Conservation (phyloP, 2,113 vertebrate genomes). For the Noctilio leporinus region DNA sequence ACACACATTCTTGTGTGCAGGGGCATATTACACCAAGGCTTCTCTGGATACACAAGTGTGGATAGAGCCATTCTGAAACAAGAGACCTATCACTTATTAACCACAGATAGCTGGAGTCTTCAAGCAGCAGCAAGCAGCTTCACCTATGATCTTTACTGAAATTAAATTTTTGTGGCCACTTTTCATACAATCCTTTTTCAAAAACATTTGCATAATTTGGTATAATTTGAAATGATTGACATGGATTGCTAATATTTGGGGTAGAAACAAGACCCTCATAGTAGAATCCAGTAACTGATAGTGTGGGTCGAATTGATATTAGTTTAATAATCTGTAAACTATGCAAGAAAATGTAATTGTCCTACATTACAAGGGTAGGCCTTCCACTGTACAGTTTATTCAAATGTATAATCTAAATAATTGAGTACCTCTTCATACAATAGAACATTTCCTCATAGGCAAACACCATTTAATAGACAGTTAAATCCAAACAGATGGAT, state of each 20-base stretch:
- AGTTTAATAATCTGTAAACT: constrained; percentile 85
- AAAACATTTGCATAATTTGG: constrained; percentile 73
- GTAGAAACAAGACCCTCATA: constrained; percentile 64
- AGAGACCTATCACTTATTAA: not conserved
- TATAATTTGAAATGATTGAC: constrained; percentile 75
- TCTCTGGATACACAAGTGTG: not conserved
- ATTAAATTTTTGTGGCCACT: constrained; percentile 66
- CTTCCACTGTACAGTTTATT: constrained; percentile 80
- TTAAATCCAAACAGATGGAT: constrained; percentile 83
- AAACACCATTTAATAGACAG: constrained; percentile 82
- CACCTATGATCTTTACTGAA: constrained; percentile 66
- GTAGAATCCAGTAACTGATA: constrained; percentile 73
- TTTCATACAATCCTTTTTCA: constrained; percentile 66
- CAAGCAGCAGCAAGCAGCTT: constrained; percentile 43
- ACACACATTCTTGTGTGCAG: not conserved
- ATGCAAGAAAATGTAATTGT: constrained; percentile 83
- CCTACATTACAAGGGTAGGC: constrained; percentile 81
- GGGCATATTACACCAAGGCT: not conserved
- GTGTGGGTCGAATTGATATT: constrained; percentile 80
- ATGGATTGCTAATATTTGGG: constrained; percentile 65
- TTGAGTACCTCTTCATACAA: constrained; percentile 83
- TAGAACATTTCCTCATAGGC: constrained; percentile 79
- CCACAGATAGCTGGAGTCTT: not conserved
- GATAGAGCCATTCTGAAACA: not conserved
- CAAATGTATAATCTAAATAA: constrained; percentile 86